Conservation (phyloP, 2,888 invertebrate species). For the Melieria omissa region DNA sequence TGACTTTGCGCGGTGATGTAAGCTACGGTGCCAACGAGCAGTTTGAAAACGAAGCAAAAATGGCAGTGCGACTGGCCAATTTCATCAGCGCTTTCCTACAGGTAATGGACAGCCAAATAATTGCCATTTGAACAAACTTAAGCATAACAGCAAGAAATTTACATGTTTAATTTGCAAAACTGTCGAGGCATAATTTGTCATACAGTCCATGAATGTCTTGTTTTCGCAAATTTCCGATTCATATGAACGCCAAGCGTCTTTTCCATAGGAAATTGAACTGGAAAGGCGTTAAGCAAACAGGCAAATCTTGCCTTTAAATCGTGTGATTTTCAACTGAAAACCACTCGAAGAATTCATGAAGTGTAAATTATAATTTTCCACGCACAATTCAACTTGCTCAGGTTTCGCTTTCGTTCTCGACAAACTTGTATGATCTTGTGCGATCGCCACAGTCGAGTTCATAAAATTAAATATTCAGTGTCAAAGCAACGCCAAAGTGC, state of each 20-base stretch:
- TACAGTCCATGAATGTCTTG: too few species aligned
- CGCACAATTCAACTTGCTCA: conserved; percentile 64
- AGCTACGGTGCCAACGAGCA: conserved; percentile 88
- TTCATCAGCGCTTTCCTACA: conserved; percentile 96
- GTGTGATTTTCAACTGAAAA: conserved; percentile 4
- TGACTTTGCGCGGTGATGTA: conserved; percentile 86
- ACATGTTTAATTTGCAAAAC: too few species aligned
- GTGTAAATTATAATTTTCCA: conserved; percentile 64
- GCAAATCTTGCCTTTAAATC: neutral
- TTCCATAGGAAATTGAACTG: conserved; percentile 6
- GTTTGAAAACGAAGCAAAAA: conserved; percentile 94
- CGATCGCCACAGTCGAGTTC: conserved; percentile 42
- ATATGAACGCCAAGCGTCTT: neutral
- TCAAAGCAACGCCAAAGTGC: conserved; percentile 56
- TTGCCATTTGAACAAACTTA: too few species aligned
- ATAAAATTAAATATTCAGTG: conserved; percentile 64
- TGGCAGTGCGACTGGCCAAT: conserved; percentile 95
- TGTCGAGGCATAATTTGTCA: too few species aligned
- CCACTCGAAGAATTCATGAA: conserved; percentile 55
- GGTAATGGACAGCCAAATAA: conserved; percentile 64
- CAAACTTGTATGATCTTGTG: too few species aligned
- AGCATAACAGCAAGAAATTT: too few species aligned
- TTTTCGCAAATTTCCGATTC: too few species aligned
- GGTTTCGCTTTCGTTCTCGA: conserved; percentile 50
- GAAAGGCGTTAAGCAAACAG: conserved; percentile 36